A percentile compares a stretch with the other conserved stretches of the same genome.
phyloP scores from a whole-genome alignment of 2,113 vertebrate genomes.

The Ptyas mucosa region DNA sequence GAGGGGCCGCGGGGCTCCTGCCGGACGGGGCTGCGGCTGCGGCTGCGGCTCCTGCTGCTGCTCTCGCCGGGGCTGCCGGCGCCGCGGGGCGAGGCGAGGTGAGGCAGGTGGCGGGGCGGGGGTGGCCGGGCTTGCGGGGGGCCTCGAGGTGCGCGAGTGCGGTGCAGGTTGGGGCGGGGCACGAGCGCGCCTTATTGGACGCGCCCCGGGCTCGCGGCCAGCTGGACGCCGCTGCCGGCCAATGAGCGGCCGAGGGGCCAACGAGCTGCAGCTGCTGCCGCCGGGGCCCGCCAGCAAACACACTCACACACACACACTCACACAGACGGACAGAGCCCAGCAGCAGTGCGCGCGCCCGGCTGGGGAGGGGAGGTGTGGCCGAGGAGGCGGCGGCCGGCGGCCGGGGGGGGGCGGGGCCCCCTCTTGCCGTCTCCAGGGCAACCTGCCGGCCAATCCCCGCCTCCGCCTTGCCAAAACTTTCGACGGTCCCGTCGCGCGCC shows the following conservation, averaged over 20 bases:
- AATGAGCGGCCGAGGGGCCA: constrained; percentile 32
- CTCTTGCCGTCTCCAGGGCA: constrained; percentile 52
- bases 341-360: constrained; percentile 30
- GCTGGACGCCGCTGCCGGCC: constrained; percentile 20
- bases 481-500: background rate
- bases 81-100: constrained; percentile 14
- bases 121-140: background rate
- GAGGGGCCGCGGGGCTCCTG: constrained; percentile 26
- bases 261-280: constrained; percentile 34
- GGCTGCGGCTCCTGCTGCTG: background rate
- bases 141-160: constrained; percentile 16
- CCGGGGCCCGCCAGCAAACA: background rate
- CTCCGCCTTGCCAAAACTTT: constrained; percentile 2
- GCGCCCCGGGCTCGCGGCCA: background rate
- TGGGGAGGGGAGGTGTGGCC: constrained; percentile 42
- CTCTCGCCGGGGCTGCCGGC: background rate
- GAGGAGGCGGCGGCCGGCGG: constrained; percentile 23
- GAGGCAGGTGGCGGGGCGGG: background rate
- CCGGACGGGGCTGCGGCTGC: background rate
- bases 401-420: constrained; percentile 27
- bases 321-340: background rate
- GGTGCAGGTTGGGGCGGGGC: constrained; percentile 45
- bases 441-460: constrained; percentile 61
- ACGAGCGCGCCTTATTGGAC: constrained; percentile 2
- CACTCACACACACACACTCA: background rate